phyloP scores from a whole-genome alignment of 2,113 vertebrate genomes.

The Nerophis ophidion region DNA sequence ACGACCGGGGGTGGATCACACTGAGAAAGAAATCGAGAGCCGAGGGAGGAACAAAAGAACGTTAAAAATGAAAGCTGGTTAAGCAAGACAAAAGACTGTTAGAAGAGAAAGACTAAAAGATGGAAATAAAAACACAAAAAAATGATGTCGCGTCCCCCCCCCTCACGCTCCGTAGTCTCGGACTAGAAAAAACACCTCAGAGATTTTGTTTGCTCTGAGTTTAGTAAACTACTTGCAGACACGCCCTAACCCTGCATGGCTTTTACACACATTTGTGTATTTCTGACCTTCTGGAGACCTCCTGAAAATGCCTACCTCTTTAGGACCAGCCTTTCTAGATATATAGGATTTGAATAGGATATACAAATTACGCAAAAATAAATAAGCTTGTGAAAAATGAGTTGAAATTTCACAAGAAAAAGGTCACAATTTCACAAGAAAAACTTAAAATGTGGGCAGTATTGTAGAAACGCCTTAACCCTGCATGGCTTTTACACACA shows the following conservation, averaged over 20 bases:
- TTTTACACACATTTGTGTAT: slow-evolving; percentile 4
- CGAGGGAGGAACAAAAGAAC: slow-evolving; percentile 56
- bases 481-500: no score
- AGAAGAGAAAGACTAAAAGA: slow-evolving; percentile 32
- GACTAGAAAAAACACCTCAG: slow-evolving; percentile 54
- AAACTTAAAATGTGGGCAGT: no score
- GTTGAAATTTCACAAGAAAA: no score
- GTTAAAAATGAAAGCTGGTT: slow-evolving; percentile 47
- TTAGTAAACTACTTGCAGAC: slow-evolving; percentile 54
- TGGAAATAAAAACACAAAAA: slow-evolving; percentile 32
- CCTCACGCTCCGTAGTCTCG: background rate
- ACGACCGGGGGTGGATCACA: slow-evolving; percentile 47
- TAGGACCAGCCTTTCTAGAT: no score
- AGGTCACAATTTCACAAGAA: no score
- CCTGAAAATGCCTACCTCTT: no score
- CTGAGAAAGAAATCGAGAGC: slow-evolving; percentile 28
- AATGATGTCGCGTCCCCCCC: background rate
- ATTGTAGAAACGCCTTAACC: no score
- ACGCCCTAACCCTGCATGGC: slow-evolving; percentile 37
- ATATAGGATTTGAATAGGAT: no score
- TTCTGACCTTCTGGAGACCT: no score
- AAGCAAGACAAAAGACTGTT: slow-evolving; percentile 36
- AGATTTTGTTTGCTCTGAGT: slow-evolving; percentile 64
- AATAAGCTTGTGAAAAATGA: no score
- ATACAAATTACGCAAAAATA: no score